Evolutionary conservation across 2,797 vertebrate genomes (phyloP), one percentile per base, ranked within the genome.

Genomic region (Alfaro cultratus): DNA sequence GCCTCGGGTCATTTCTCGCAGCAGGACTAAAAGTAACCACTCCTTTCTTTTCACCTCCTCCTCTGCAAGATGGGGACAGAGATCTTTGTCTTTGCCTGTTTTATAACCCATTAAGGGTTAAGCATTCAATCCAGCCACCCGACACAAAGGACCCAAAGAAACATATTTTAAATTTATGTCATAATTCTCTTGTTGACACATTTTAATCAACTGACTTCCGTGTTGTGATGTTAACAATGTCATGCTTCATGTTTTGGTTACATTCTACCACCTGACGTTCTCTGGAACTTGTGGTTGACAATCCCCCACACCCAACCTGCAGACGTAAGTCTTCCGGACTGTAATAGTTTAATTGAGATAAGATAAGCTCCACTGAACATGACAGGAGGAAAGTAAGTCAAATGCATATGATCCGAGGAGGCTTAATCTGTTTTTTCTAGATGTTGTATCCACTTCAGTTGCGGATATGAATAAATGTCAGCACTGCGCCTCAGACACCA

Each of bases 1-100:
- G 92, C 92, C 92, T 89, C 0, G n/a, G 90, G 92, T 89, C 79
- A 84, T 92, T 94, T 93, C 92, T 92, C 87, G 60, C 84, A 89
- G 81, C 11, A 4, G 80, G n/a, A 86, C 87, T 77, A 72, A 89
- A 90, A 82, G 76, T 29, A 53, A 77, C 86, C 77, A 79, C 86
- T 79, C 82, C 78, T 80, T 88, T 68, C 62, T 79, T 76, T 81
- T 86, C 85, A 78, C 85, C 80, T 86, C 86, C 87, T 70, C 74
- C 74, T 60, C 8, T 11, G 29, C 77, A 71, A 34, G 62, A 79
- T 31, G 64, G 84, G 80, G 77, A 91, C 86, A 89, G 86, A 80
- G 82, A 74, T 87, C 76, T 86, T 29, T 71, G 73, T 46, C 72
- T 45, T 49, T 80, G 78, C 11, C 71, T 74, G 26, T 87, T 93